Percentiles rank a stretch among this genome's conserved stretches.
Evolutionary conservation across 1,140 invertebrate genomes (phyloP).

Genomic region (Nixonia krombeini): DNA sequence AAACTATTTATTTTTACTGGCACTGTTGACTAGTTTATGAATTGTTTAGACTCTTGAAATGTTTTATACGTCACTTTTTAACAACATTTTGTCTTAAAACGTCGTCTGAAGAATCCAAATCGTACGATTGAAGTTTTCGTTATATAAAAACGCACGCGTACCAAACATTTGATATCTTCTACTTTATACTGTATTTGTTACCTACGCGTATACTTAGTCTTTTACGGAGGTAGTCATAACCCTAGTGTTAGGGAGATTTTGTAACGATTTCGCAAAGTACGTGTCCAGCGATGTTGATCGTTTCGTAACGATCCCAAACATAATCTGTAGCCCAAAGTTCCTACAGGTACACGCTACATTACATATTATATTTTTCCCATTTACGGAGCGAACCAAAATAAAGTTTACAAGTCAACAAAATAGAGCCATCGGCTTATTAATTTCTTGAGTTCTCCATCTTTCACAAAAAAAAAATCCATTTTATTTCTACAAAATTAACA

Average conservation of each 20-base stretch:
- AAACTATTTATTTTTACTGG: not conserved
- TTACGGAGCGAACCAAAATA: slow-evolving; percentile 67
- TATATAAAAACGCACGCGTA: slow-evolving; percentile 20
- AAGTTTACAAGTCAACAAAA: slow-evolving; percentile 57
- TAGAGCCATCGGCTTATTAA: no score
- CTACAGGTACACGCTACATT: slow-evolving; percentile 65
- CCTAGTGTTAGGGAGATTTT: slow-evolving; percentile 56
- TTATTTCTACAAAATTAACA: no score
- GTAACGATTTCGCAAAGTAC: slow-evolving; percentile 45
- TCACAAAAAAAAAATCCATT: no score
- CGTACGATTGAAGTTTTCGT: slow-evolving; percentile 11
- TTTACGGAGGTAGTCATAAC: slow-evolving; percentile 47
- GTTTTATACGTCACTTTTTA: no score
- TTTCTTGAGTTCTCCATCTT: no score
- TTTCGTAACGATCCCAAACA: slow-evolving; percentile 27
- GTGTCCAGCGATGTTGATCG: slow-evolving; percentile 30
- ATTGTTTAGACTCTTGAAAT: no score
- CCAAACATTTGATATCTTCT: slow-evolving; percentile 50
- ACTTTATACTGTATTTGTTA: slow-evolving; percentile 68
- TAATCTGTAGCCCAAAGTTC: slow-evolving; percentile 69
- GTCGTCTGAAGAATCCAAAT: slow-evolving; percentile 5
- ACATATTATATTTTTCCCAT: slow-evolving; percentile 68
- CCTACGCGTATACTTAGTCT: slow-evolving; percentile 57
- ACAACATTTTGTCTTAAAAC: no score
- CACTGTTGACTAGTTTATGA: not conserved